Conservation (phyloP, 2,113 vertebrate genomes). For the Acrocephalus kingi region DNA sequence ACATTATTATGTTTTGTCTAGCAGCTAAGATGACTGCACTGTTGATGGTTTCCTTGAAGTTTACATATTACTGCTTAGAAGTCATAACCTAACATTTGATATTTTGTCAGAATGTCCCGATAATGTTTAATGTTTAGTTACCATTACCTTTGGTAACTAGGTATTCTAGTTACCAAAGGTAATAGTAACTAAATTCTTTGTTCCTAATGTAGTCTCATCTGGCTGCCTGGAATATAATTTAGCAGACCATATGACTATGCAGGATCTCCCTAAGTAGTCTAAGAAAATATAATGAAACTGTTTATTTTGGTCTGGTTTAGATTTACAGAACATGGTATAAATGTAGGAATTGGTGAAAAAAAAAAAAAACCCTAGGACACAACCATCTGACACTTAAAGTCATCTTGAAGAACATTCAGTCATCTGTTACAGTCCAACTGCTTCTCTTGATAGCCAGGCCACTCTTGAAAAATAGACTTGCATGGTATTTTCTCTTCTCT, state of each 20-base stretch:
- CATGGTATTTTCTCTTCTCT: not conserved
- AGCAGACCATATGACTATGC: not conserved
- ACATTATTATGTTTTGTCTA: not conserved
- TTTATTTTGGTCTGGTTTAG: not conserved
- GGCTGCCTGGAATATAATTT: not conserved
- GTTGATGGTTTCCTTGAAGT: not conserved
- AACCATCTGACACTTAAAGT: not conserved
- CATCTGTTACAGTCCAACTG: not conserved
- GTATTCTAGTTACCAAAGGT: too few species aligned
- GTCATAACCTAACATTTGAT: not conserved
- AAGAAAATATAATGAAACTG: accelerated
- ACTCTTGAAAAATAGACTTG: not conserved
- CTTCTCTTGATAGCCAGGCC: not conserved
- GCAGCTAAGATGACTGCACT: not conserved
- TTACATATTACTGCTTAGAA: not conserved
- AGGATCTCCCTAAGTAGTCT: not conserved
- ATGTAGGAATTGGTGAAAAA: not conserved
- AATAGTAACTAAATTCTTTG: not conserved
- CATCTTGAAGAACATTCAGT: not conserved
- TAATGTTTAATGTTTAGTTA: not conserved
- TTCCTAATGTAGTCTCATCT: not conserved
- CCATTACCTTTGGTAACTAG: not conserved
- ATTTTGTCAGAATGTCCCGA: not conserved
- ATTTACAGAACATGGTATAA: not conserved
- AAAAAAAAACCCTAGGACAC: not conserved